phyloP scores from a whole-genome alignment of 2,797 vertebrate species.

The Zenarchopterus dispar region DNA sequence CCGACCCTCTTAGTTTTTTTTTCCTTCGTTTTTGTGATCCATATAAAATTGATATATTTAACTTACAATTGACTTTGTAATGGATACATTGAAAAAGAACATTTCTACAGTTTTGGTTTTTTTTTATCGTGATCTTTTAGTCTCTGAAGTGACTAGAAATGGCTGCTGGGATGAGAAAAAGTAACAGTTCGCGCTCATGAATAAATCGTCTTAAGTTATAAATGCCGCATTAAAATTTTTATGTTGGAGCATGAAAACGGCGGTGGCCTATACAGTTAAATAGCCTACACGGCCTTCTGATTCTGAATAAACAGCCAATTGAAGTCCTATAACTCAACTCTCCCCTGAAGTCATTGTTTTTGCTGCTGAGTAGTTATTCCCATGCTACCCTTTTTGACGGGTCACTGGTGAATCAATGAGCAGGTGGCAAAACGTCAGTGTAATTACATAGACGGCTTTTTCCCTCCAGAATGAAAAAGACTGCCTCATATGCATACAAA shows the following conservation, averaged over 20 bases:
- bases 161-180: background rate
- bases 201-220: slow-evolving; percentile 1
- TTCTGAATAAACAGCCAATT: slow-evolving; percentile 60
- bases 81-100: too few species aligned
- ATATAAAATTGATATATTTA: too few species aligned
- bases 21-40: background rate
- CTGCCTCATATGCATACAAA: slow-evolving; percentile 84
- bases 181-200: background rate
- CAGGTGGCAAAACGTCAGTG: slow-evolving; percentile 97
- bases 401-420: slow-evolving; percentile 98
- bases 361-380: slow-evolving; percentile 85
- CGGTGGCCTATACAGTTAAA: slow-evolving; percentile 33
- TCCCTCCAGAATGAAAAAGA: slow-evolving; percentile 71
- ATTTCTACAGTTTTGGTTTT: too few species aligned
- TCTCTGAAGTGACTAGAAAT: too few species aligned
- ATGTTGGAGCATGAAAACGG: slow-evolving; percentile 24
- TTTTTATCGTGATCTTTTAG: too few species aligned
- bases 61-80: too few species aligned
- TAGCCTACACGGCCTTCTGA: slow-evolving; percentile 36
- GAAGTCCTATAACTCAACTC: slow-evolving; percentile 67
- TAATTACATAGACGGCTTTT: slow-evolving; percentile 91
- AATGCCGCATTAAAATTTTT: slow-evolving; percentile 7
- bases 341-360: slow-evolving; percentile 72
- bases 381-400: slow-evolving; percentile 99
- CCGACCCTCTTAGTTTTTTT: background rate